Evolutionary conservation across 2,888 invertebrate species (phyloP), one percentile per base, ranked within the genome.

Genomic region (Ctenicera cuprea): DNA sequence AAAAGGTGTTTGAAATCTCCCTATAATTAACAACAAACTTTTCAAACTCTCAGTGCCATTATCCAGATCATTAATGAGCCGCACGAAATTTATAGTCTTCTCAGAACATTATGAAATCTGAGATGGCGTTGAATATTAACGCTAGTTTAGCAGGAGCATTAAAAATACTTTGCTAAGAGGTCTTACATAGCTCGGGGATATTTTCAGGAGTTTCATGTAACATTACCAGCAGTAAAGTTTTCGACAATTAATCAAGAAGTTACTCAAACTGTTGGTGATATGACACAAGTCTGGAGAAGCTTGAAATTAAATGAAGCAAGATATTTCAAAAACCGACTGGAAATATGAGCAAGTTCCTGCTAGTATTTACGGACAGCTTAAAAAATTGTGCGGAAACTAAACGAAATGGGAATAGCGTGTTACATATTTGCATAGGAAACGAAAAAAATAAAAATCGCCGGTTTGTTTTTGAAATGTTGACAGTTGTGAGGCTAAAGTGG

Each of bases 141-240:
- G 26, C 26, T 5, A 4, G 33, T 33, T 33, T 9, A 33, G 7
- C 3, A 5, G 26, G 26, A 26, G 26, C 9, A 3, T 33, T 33
- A 33, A 33, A 33, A 8, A 43, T 43, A 43, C 1, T 43, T 43
- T 14, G 14, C n/a, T 43, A 43, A 43, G n/a, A 43, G 14, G 7
- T 16, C 43, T 43, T n/a, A n/a, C n/a, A 38, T 16, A 14, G 14
- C 43, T 43, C 7, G n/a, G 16, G 14, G 43, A 3, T 16, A 43
- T 43, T 43, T 43, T 43, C n/a, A 43, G 43, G n/a, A 43, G 43
- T 43, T 43, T 43, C 14, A 43, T 43, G 43, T 43, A 43, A 14
- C 43, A 43, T 43, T n/a, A 38, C 3, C 1, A 9, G 2, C n/a
- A 38, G 3, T 38, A 38, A 38, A 43, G 43, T 43, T 43, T 43